These are phyloP conservation scores for Megastigmus dorsalis DNA, from an alignment of 2,888 invertebrate species.

Conservation along the genomic window DNA sequence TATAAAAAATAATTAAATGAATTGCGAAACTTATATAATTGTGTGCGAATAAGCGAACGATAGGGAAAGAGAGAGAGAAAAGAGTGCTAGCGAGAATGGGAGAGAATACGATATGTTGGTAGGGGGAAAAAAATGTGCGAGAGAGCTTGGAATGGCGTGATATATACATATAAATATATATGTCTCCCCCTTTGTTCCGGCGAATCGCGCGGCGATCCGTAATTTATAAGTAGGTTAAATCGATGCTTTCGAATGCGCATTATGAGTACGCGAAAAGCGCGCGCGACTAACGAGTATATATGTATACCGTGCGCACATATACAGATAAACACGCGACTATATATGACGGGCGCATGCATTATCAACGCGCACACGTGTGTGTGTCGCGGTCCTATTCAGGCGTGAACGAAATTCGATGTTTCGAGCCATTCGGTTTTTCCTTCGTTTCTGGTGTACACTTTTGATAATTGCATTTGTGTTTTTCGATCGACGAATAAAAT, in stretches of 20 bases:
- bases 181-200: constrained; percentile 33
- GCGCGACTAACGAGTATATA: constrained; percentile 17
- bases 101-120: too few species aligned
- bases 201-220: constrained; percentile 38
- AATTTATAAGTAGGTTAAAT: constrained; percentile 51
- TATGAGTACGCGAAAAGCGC: constrained; percentile 3
- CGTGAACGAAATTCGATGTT: constrained; percentile 23
- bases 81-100: too few species aligned
- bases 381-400: background rate
- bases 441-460: too few species aligned
- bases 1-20: too few species aligned
- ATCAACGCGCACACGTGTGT: background rate
- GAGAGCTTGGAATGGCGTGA: constrained; percentile 31
- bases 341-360: background rate
- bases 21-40: constrained; percentile 26
- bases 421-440: background rate
- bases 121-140: constrained; percentile 51
- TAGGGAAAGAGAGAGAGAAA: constrained; percentile 2
- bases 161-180: constrained; percentile 24
- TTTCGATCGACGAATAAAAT: too few species aligned
- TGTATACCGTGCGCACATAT: background rate
- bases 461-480: too few species aligned
- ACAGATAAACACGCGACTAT: background rate
- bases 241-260: constrained; percentile 43
- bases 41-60: constrained; percentile 4